Evolutionary conservation across 2,888 invertebrate species (phyloP), one percentile per base, ranked within the genome.

Genomic region (Plutella xylostella): DNA sequence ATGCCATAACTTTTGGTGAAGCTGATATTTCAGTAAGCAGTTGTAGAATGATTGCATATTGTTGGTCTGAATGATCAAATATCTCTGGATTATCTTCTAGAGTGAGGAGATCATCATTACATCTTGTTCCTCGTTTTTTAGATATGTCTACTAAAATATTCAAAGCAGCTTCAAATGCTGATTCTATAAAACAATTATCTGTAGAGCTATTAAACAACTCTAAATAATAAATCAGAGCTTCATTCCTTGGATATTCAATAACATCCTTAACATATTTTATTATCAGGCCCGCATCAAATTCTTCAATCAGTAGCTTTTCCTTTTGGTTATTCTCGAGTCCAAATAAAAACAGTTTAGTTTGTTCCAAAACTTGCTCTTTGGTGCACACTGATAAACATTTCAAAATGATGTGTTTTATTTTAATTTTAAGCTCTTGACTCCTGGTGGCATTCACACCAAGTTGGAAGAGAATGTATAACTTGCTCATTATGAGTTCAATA

Each of bases 1-100:
- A 55, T 42, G 61, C 60, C 33, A 83, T 67, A 22, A 86, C 63
- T 56, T 72, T 71, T 44, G 76, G 68, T 49, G 74, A 72, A 46
- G 74, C 73, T 2, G 85, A 69, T 58, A 88, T 68, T 55, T 82
- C 78, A 46, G 85, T 78, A 18, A 88, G 66, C 34, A 87, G 52
- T 46, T 85, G 83, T 30, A 87, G 76, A 47, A 85, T 72, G 3
- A 68, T 58, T 20, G 80, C 61, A 63, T 85, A 85, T 42, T 77
- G 65, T 51, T 68, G 63, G 65, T 79, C 69, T 48, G 57, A 49
- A 46, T 62, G 56, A 56, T 61, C 57, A 15, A 79, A 48, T 7
- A 72, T 40, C 30, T 65, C 53, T 11, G 69, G 61, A 45, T 79
- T 70, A 46, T 76, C 72, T 59, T 86, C 82, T 34, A 61, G 40